Evolutionary conservation across 2,888 invertebrate genomes (phyloP).

Genomic region (Phlogophora meticulosa): DNA sequence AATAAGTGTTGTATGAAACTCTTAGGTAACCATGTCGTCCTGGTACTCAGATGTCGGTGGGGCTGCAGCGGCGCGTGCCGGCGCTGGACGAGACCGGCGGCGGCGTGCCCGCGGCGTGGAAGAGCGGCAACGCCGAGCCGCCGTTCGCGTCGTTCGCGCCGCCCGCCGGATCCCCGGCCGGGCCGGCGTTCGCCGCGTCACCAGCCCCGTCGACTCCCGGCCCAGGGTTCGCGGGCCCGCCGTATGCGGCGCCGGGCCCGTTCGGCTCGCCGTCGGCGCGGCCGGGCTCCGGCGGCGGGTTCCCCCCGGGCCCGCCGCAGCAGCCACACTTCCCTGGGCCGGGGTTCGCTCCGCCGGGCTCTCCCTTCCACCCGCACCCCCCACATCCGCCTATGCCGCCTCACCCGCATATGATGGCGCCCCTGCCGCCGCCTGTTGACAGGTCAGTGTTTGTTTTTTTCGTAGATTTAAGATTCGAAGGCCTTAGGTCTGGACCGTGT

Average conservation of each 20-base stretch:
- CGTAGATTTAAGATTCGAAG: neutral
- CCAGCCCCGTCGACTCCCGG: slow-evolving; percentile 94
- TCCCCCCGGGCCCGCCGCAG: slow-evolving; percentile 94
- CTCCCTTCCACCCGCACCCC: slow-evolving; percentile 95
- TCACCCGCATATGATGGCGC: slow-evolving; percentile 89
- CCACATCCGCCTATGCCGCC: slow-evolving; percentile 97
- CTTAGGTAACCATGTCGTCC: slow-evolving; percentile 36
- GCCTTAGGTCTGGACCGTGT: too few species aligned
- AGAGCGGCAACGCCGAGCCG: slow-evolving; percentile 91
- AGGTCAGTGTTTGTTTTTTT: slow-evolving; percentile 89
- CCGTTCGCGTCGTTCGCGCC: slow-evolving; percentile 95
- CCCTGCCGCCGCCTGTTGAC: slow-evolving; percentile 95
- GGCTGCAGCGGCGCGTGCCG: slow-evolving; percentile 95
- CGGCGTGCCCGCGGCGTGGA: slow-evolving; percentile 93
- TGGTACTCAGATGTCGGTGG: slow-evolving; percentile 91
- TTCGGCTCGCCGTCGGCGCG: slow-evolving; percentile 92
- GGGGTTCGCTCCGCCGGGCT: slow-evolving; percentile 94
- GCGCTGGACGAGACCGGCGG: slow-evolving; percentile 88
- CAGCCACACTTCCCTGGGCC: slow-evolving; percentile 94
- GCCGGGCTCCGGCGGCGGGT: slow-evolving; percentile 96
- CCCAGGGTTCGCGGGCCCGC: slow-evolving; percentile 93
- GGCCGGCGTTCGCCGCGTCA: slow-evolving; percentile 93
- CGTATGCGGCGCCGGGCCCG: slow-evolving; percentile 93
- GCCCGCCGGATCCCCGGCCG: slow-evolving; percentile 95
- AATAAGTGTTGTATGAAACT: slow-evolving; percentile 4